A percentile compares a stretch with the other conserved stretches of the same genome.
phyloP scores from a whole-genome alignment of 2,797 vertebrate species.

The Lepilemur septentrionalis region DNA sequence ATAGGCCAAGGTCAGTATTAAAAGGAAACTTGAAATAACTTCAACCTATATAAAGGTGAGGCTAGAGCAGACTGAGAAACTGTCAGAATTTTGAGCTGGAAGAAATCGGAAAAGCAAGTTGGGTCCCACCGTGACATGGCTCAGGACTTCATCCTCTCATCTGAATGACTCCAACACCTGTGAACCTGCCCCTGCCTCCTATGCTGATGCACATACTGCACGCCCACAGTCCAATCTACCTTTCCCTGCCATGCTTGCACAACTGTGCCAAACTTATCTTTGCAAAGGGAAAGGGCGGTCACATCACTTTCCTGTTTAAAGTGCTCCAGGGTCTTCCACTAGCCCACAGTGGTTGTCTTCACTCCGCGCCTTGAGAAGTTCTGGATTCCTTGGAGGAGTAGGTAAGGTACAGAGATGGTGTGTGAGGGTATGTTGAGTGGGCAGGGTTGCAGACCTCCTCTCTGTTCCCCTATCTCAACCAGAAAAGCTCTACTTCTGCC shows the following conservation, averaged over 20 bases:
- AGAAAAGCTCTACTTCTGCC: not conserved
- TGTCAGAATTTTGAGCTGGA: not conserved
- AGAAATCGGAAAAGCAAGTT: not conserved
- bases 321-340: accelerated
- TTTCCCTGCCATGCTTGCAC: no score
- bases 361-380: not conserved
- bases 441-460: not conserved
- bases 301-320: no score
- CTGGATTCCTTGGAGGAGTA: no score
- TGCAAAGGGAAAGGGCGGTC: not conserved
- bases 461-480: not conserved
- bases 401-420: accelerated
- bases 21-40: not conserved
- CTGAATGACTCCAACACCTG: not conserved
- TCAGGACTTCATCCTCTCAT: not conserved
- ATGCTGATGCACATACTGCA: accelerated
- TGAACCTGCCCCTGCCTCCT: not conserved
- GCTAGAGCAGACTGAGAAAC: not conserved
- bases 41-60: not conserved
- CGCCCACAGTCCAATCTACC: accelerated
- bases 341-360: accelerated
- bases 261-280: accelerated
- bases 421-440: not conserved
- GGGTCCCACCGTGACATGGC: accelerated
- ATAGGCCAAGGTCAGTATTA: not conserved